Conservation (phyloP, 2,797 vertebrate genomes). For the Arctocebus calabarensis region DNA sequence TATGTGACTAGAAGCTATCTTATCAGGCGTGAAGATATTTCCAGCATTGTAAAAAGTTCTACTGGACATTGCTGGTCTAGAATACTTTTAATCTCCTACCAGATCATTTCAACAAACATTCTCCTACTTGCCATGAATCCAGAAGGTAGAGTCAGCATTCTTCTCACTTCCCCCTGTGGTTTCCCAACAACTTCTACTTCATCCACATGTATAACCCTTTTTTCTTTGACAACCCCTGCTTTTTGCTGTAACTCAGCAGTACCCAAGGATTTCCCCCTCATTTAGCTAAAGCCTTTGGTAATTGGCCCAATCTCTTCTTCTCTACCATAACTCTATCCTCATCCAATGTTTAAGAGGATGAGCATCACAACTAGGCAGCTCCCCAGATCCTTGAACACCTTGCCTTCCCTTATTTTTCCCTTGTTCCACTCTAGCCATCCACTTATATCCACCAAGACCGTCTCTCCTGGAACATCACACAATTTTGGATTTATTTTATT, state of each 20-base stretch:
- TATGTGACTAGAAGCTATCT: neutral
- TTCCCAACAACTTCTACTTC: neutral
- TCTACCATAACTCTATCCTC: neutral
- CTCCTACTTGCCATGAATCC: neutral
- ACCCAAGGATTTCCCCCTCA: neutral
- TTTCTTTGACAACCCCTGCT: neutral
- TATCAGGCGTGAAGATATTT: neutral
- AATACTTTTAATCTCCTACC: neutral
- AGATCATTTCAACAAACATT: neutral
- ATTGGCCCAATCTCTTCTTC: neutral
- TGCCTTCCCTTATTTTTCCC: neutral
- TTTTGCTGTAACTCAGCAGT: neutral
- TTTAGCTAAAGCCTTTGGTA: neutral
- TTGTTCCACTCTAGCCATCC: neutral
- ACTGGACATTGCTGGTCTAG: neutral
- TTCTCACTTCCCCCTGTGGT: neutral
- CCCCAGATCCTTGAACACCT: neutral
- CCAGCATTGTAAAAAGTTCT: neutral
- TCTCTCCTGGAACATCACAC: neutral
- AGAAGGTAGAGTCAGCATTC: neutral
- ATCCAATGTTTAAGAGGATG: neutral
- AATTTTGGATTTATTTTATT: slow-evolving; percentile 2
- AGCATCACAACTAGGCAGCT: neutral
- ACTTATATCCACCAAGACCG: neutral
- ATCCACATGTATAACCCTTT: neutral